phyloP scores from a whole-genome alignment of 2,888 invertebrate species.

The Orgyia antiqua region DNA sequence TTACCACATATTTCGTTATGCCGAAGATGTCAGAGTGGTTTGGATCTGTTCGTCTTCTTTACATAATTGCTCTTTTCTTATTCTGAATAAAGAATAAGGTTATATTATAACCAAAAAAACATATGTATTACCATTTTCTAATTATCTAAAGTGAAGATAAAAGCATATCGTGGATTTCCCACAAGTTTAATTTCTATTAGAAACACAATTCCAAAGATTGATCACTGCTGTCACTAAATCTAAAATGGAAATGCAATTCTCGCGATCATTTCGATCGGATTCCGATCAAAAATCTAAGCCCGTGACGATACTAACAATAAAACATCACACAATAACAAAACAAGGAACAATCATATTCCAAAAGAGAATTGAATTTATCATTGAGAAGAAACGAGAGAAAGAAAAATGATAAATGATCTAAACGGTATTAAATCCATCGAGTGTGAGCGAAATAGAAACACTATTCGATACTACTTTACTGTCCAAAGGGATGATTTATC shows the following conservation, averaged over 20 bases:
- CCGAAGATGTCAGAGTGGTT: no score
- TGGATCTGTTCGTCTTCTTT: no score
- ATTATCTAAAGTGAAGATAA: no score
- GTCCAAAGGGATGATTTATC: constrained; percentile 73
- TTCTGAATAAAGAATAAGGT: no score
- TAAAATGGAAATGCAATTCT: constrained; percentile 75
- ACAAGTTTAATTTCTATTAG: no score
- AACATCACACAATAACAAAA: constrained; percentile 72
- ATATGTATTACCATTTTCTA: no score
- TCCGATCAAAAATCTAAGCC: constrained; percentile 70
- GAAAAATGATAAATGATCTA: constrained; percentile 73
- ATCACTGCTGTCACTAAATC: constrained; percentile 60
- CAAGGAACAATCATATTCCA: constrained; percentile 74
- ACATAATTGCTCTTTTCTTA: no score
- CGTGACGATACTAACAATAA: constrained; percentile 74
- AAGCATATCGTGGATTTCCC: no score
- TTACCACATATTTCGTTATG: no score
- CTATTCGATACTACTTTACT: constrained; percentile 58
- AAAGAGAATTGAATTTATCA: constrained; percentile 78
- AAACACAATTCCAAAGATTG: constrained; percentile 45
- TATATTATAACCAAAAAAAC: no score
- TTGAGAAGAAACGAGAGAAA: constrained; percentile 70
- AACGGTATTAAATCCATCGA: constrained; percentile 36
- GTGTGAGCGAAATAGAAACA: constrained; percentile 57
- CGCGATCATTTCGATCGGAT: constrained; percentile 72